Base-by-base conservation (phyloP, 2,888 invertebrate species). In the Eurois occulta region DNA sequence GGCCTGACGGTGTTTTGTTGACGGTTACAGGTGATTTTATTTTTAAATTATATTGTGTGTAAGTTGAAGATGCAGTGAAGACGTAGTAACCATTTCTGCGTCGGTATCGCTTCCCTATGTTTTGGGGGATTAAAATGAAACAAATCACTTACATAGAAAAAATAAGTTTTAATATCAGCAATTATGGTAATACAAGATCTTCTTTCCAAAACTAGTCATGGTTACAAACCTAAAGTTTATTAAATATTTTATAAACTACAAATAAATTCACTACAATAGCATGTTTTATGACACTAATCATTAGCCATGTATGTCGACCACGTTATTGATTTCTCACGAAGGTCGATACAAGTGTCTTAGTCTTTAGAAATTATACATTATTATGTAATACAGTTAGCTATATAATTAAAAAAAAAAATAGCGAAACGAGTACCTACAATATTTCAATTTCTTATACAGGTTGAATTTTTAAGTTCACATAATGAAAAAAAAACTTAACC, bases 91-190 rank as follows among this genome's bases (percentile, higher is more conserved):
- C 10, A 10, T 41, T 11, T 41, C 10, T 41, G 41, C 41, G 1
- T 10, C 41, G 41, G 1, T 41, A 10, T 41, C 1, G 13, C 18
- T 18, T 18, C 18, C 7, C 10, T 52, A 55, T 55, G 52, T n/a
- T 58, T 58, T 55, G n/a, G 1, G 43, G 52, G 41, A 21, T 21
- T 13, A 6, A 52, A 74, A 74, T 75, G 10, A 74, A 75, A 74
- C 74, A 74, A 75, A n/a, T 55, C 6, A 43, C n/a, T 21, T 55
- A 16, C 10, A 75, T 55, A 75, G 32, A 75, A 75, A 74, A 55
- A 75, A n/a, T 41, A 13, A 55, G 10, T n/a, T 71, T 18, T 74
- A 43, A 43, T 76, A 41, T 73, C 43, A 13, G 18, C 52, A 41
- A 75, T n/a, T n/a, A n/a, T 41, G n/a, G 6, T 32, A 52, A 46